Base-by-base conservation (phyloP, 2,113 vertebrate species). In the Thomomys bottae region DNA sequence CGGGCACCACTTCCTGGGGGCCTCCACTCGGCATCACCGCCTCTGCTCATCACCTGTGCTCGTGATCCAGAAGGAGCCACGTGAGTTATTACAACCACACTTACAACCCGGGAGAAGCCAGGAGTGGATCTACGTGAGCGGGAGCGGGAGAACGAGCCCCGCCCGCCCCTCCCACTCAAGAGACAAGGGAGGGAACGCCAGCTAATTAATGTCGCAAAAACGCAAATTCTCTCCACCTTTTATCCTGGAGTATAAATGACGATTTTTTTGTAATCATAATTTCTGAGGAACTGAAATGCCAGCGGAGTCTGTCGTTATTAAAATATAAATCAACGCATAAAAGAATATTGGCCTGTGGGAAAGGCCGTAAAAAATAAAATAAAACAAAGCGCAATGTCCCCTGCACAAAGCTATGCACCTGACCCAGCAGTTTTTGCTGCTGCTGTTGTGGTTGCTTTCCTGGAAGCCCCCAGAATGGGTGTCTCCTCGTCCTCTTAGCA, bases 231-330 rank as follows among this genome's bases (percentile, higher is more conserved):
- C 77, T 94, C 87, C 54, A 93, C 94, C 96, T 91, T 97, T 94
- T 93, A 94, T 73, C 79, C 64, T 78, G 81, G 49, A 40, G 63
- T 96, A 94, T 96, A 96, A 96, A 96, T 97, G 95, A 95, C 95
- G 96, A 97, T 95, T 54, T 45, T 45, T 45, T 45, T 95, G 97
- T 97, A 94, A 97, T 94, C 94, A n/a, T 93, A 97, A 96, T 89
- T 95, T 95, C 79, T 92, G 84, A 96, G 88, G 57, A 96, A 89
- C 59, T 95, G 92, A 94, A 84, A 84, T 42, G 71, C 83, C 85
- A 96, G 89, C 45, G 87, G 76, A 96, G 85, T 76, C 54, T 94
- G 38, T 84, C 89, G 91, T 95, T 95, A 92, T 90, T 84, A 96
- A 89, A 92, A 96, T 94, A 95, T 90, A 95, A 96, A 95, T 96